phyloP scores from a whole-genome alignment of 2,113 vertebrate genomes.

The Furnarius figulus region DNA sequence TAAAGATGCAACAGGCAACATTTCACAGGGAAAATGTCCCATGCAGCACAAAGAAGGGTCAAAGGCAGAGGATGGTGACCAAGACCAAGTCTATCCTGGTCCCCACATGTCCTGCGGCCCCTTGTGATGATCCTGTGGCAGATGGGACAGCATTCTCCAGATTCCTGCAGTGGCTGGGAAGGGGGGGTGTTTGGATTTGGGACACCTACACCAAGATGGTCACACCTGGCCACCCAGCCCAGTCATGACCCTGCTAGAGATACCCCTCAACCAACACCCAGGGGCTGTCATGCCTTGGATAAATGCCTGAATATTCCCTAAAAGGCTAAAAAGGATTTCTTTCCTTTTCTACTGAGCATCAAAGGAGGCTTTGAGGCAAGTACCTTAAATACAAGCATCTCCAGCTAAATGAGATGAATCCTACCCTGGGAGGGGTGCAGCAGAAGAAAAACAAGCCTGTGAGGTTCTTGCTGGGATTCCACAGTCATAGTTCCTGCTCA shows the following conservation, averaged over 20 bases:
- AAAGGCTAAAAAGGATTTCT: not conserved
- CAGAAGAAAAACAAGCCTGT: not conserved
- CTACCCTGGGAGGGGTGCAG: not conserved
- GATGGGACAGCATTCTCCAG: not conserved
- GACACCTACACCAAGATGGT: not conserved
- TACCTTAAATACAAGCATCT: not conserved
- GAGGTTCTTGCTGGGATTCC: not conserved
- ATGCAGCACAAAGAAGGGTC: not conserved
- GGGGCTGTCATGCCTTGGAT: not conserved
- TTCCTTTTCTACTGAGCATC: not conserved
- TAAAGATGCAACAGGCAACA: not conserved
- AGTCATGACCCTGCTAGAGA: not conserved
- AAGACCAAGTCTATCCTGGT: not conserved
- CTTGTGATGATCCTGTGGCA: not conserved
- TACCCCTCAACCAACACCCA: not conserved
- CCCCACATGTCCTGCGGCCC: not conserved
- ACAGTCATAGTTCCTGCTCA: not conserved
- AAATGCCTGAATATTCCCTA: not conserved
- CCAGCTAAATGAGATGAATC: not conserved
- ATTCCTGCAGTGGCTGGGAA: accelerated
- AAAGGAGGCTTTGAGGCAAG: not conserved
- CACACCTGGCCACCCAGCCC: not conserved
- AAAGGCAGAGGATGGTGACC: not conserved
- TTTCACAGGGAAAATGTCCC: not conserved
- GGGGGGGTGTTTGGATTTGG: not conserved